Base-by-base conservation (phyloP, 2,888 invertebrate species). In the Heliothis peltigera region DNA sequence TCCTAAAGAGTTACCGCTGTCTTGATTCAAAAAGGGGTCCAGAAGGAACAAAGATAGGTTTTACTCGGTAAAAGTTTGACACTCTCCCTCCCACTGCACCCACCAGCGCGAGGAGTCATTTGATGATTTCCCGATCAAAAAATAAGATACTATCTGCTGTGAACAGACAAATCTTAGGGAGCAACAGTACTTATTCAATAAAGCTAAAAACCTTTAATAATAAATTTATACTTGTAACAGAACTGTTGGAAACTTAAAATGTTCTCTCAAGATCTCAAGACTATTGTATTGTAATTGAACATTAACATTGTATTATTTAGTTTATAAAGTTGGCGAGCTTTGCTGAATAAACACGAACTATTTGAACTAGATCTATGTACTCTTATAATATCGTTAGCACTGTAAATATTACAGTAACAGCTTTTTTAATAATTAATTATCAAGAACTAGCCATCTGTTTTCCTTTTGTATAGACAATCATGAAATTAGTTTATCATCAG, bases 221-320 rank as follows among this genome's bases (percentile, higher is more conserved):
- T 39, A 39, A 39, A 39, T n/a, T n/a, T n/a, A n/a, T 39, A 39
- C 39, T 39, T 39, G 15, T 4, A 46, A 5, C n/a, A 8, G 12
- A n/a, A 42, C 12, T 22, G 28, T 18, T 39, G 22, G 17, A 42
- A 66, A 53, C 39, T 7, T 57, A 22, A 52, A 65, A 65, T 53
- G 19, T 7, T 42, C 19, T 53, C 22, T 25, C 7, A 54, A 35
- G 57, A 55, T 55, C 46, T 32, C 19, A 46, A 55, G 12, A 35
- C 32, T 46, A 7, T 47, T 58, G 19, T 67, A 59, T 35, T 55
- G 21, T 47, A 51, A 67, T 67, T 67, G 19, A 46, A 67, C 44
- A 51, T 54, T 35, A 25, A 65, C 21, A n/a, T 67, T 67, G 53
- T 19, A 48, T 60, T 60, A 49, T 76, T 60, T 55, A 32, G 54